Evolutionary conservation across 2,113 vertebrate species (phyloP), one percentile per base, ranked within the genome.

Genomic region (Marmota monax): DNA sequence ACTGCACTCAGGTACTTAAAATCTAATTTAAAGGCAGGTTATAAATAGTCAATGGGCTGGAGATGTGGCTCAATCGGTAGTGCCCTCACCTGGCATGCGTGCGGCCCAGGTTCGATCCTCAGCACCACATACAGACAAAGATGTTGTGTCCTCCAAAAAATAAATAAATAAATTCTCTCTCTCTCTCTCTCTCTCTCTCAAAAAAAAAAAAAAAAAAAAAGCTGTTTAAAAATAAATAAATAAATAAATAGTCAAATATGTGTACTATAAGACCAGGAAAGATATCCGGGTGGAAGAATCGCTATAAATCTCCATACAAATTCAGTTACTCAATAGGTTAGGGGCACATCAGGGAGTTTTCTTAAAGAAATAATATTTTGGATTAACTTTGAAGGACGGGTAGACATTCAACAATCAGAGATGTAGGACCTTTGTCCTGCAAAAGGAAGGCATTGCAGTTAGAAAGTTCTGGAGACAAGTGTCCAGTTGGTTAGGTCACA

Each of bases 191-290:
- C 39, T 39, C 39, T 39, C 39, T 37, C 37, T 37, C 37, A 37
- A 37, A 37, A 37, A 39, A 39, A 39, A 39, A 39, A 39, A 39
- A 39, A 39, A 39, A 39, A 39, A 39, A 39, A 39, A 39, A 39
- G 39, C 39, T 39, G 39, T 39, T 39, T 39, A 39, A 39, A 39
- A 39, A 39, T 39, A 39, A 39, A 39, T 39, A 39, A 39, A 39
- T 39, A 39, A 39, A 98, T 97, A 98, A 98, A 98, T 98, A 98
- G 98, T 98, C 97, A 98, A 97, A 98, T 97, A 98, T 97, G 96
- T 98, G 96, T 96, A 98, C 10, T 63, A 0, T 1, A 74, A 88
- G 45, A 84, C 23, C 65, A 88, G 13, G 29, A 34, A 63, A 18
- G 4, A 83, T 48, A 70, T 67, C 79, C 34, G 13, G 12, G 27